Evolutionary conservation across 2,888 invertebrate species (phyloP), one percentile per base, ranked within the genome.

Genomic region (Ommatoiulus sabulosus): DNA sequence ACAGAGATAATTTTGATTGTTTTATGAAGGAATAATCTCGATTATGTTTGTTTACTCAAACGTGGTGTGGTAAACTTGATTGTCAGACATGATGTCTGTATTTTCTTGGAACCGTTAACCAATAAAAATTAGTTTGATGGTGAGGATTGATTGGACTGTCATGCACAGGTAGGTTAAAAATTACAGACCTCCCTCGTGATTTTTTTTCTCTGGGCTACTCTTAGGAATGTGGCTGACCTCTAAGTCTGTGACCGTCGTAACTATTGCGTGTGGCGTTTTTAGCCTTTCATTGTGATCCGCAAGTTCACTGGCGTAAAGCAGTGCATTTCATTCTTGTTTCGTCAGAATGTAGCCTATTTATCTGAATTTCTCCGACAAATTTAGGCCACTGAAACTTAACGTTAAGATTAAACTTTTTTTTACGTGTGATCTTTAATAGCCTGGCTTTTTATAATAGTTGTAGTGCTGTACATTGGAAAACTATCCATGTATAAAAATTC

Each of bases 181-280:
- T 35, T 35, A 80, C 80, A 80, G 35, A 12, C 80, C 35, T 35
- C 35, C 80, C 35, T 35, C 80, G 12, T 15, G 12, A 35, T 10
- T 35, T 80, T 52, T 80, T 35, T 72, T 72, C 15, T 80, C 35
- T 80, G 80, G 35, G 80, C 35, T 35, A 35, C 35, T 35, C 7
- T 80, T 24, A 80, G 80, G 80, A 80, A 80, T 80, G 80, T 35
- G 4, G 80, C 80, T 80, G 80, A 80, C 80, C 80, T 80, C 35
- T 35, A 80, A 80, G 80, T 80, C 80, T 80, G 80, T 80, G 80
- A 80, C 80, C 80, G 80, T 80, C 35, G 35, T 80, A 80, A 80
- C 35, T 80, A 80, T 80, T 80, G 80, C 80, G 80, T 80, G 80
- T 80, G 35, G 80, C 35, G 80, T 80, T 35, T 80, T 57, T n/a